Percentiles rank a stretch among this genome's conserved stretches.
phyloP scores from a whole-genome alignment of 2,888 invertebrate species.

The Lordiphosa fenestrarum region DNA sequence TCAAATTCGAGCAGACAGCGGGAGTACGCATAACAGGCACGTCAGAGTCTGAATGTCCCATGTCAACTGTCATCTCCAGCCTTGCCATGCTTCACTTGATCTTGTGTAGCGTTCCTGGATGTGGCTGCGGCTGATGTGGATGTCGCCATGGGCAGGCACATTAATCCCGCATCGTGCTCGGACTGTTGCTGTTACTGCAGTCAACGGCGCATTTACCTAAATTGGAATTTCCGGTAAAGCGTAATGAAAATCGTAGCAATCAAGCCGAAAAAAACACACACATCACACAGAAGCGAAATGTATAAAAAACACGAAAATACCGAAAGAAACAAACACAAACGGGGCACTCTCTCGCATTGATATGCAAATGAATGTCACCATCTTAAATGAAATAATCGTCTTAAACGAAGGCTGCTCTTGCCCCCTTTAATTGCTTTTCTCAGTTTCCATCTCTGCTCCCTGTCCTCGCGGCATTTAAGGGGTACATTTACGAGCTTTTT shows the following conservation, averaged over 20 bases:
- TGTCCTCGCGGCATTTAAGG: slow-evolving; percentile 14
- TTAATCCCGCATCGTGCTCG: slow-evolving; percentile 50
- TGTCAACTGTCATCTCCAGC: slow-evolving; percentile 53
- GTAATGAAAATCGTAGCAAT: slow-evolving; percentile 72
- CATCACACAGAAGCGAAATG: slow-evolving; percentile 28
- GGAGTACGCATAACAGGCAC: neutral
- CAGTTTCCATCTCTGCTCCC: neutral
- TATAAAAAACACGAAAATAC: slow-evolving; percentile 21
- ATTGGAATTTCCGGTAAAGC: slow-evolving; percentile 79
- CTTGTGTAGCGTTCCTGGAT: slow-evolving; percentile 53
- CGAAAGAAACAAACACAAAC: neutral
- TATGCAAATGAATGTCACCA: slow-evolving; percentile 77
- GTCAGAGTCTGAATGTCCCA: slow-evolving; percentile 16
- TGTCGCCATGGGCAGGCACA: slow-evolving; percentile 60
- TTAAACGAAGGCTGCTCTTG: slow-evolving; percentile 59
- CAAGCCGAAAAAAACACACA: slow-evolving; percentile 59
- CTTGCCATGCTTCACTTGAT: slow-evolving; percentile 68
- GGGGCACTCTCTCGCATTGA: slow-evolving; percentile 40
- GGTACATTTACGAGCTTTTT: slow-evolving; percentile 47
- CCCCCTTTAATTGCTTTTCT: slow-evolving; percentile 67
- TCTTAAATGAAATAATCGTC: slow-evolving; percentile 76
- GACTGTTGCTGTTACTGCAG: slow-evolving; percentile 32
- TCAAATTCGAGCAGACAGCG: neutral
- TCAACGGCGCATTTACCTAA: slow-evolving; percentile 79
- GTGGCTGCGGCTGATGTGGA: slow-evolving; percentile 28